Evolutionary conservation across 1,140 invertebrate genomes (phyloP), one percentile per base, ranked within the genome.

Genomic region (Heliconius hermathena): DNA sequence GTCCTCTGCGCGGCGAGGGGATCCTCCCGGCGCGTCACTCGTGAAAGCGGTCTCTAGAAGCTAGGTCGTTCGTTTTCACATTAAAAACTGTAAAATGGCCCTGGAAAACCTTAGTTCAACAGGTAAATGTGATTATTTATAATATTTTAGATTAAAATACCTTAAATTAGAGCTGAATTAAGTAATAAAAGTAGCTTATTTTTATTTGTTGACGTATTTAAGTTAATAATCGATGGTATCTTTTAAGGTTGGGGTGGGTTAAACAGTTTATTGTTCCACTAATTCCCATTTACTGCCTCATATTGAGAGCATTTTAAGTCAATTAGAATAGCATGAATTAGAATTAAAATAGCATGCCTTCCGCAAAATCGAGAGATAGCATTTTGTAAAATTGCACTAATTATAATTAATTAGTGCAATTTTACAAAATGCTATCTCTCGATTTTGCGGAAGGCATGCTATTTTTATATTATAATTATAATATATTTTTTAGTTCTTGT

Each of bases 21-120:
- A 66, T 66, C 60, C 60, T 66, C 60, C 13, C 60, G 60, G n/a
- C 60, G 60, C 60, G 60, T 66, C 60, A 66, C 60, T 66, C 60
- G 60, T 16, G 22, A 29, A 26, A 26, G 60, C 26, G 60, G 26
- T 29, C 60, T 66, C 60, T 29, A 66, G 60, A 66, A 66, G 60
- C 26, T 66, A 66, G 60, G 60, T 66, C 60, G 60, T 26, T 29
- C 9, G 22, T 29, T 60, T 66, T 66, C 22, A 66, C 22, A 66
- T 66, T 26, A 29, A 16, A 66, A 66, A 66, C 54, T 60, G n/a
- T 26, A 66, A 66, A 66, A 66, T 66, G 60, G 60, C 60, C 60
- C 60, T 66, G 60, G 60, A 66, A 66, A 26, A 66, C 26, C 60
- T 66, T 29, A 66, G 13, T 29, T 29, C 60, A 66, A 66, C 60